Percentiles rank a stretch among this genome's conserved stretches.
Evolutionary conservation across 2,888 invertebrate species (phyloP).

Genomic region (Drosophila emarginata): DNA sequence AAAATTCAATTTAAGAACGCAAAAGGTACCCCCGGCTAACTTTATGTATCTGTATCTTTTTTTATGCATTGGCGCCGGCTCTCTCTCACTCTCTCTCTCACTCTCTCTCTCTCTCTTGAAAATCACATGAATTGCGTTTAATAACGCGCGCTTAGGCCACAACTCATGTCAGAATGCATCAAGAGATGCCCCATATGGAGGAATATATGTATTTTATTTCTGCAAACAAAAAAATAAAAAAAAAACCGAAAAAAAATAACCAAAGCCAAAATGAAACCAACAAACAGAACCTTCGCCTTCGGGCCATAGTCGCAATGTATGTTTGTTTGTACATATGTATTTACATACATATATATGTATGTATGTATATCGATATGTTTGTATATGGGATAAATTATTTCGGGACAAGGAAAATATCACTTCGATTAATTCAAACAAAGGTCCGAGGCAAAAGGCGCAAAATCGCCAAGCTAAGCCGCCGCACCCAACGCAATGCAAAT

Average conservation of each 20-base stretch:
- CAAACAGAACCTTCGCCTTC: background rate
- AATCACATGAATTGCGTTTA: constrained; percentile 78
- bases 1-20: background rate
- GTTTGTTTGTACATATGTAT: constrained; percentile 1
- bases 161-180: constrained; percentile 82
- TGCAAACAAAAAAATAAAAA: constrained; percentile 56
- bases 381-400: constrained; percentile 80
- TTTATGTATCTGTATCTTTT: background rate
- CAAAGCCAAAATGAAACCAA: constrained; percentile 53
- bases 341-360: background rate
- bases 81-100: background rate
- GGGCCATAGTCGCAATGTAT: background rate
- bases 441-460: constrained; percentile 47
- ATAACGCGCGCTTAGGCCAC: constrained; percentile 80
- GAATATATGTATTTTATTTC: constrained; percentile 80
- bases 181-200: constrained; percentile 77
- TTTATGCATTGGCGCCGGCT: background rate
- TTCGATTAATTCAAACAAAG: constrained; percentile 83
- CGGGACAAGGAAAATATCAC: constrained; percentile 83
- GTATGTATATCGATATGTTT: background rate
- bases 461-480: constrained; percentile 33
- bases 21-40: background rate
- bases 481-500: constrained; percentile 65
- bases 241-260: constrained; percentile 13
- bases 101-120: constrained; percentile 54